phyloP scores from a whole-genome alignment of 1,140 invertebrate genomes.

The Listronotus oregonensis region DNA sequence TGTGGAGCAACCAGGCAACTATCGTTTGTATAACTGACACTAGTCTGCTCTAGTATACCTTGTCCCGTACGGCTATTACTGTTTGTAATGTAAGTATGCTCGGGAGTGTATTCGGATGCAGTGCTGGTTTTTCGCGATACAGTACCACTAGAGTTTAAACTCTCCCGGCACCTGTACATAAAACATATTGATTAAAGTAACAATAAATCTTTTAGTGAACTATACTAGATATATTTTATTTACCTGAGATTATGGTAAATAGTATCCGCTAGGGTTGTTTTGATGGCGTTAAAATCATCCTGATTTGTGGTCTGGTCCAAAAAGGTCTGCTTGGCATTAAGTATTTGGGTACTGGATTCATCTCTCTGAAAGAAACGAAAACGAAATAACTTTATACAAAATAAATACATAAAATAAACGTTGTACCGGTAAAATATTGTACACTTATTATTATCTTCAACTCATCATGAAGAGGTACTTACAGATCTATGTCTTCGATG shows the following conservation, averaged over 20 bases:
- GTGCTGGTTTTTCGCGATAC: slow-evolving; percentile 62
- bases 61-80: slow-evolving; percentile 16
- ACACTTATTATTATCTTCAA: background rate
- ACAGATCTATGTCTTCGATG: slow-evolving; percentile 76
- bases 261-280: slow-evolving; percentile 50
- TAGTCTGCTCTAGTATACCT: slow-evolving; percentile 10
- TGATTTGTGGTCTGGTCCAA: slow-evolving; percentile 32
- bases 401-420: too few species aligned
- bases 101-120: slow-evolving; percentile 61
- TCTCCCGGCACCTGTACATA: slow-evolving; percentile 52
- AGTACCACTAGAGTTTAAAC: slow-evolving; percentile 58
- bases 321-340: slow-evolving; percentile 34
- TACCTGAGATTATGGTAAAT: slow-evolving; percentile 47
- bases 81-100: slow-evolving; percentile 56
- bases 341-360: slow-evolving; percentile 42
- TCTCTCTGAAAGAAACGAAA: slow-evolving; percentile 39
- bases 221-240: background rate
- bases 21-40: slow-evolving; percentile 41
- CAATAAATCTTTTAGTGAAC: background rate
- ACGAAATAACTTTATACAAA: too few species aligned
- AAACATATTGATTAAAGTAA: background rate
- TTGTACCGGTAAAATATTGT: too few species aligned
- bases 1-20: slow-evolving; percentile 26
- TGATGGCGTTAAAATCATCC: slow-evolving; percentile 47
- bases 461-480: slow-evolving; percentile 57